phyloP scores from a whole-genome alignment of 1,140 invertebrate species.

The Drosophila ogumai region DNA sequence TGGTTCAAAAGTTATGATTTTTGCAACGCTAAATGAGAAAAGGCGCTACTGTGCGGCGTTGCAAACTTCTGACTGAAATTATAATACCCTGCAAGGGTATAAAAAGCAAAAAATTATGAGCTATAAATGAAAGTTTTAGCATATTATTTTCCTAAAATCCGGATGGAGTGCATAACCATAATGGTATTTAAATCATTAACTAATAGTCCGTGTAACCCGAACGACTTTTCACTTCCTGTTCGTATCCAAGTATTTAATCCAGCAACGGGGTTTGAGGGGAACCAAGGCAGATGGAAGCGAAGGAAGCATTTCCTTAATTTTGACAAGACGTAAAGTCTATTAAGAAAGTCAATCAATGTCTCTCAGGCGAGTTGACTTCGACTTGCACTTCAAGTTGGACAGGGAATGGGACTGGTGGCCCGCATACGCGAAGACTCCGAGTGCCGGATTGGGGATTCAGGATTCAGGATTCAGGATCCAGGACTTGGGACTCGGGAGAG shows the following conservation, averaged over 20 bases:
- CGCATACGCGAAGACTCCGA: constrained; percentile 25
- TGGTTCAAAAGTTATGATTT: too few species aligned
- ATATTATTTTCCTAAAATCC: not conserved
- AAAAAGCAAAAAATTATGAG: too few species aligned
- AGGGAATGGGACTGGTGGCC: constrained; percentile 23
- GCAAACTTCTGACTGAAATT: too few species aligned
- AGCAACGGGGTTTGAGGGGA: not conserved
- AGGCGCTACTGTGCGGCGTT: too few species aligned
- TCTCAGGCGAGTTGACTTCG: constrained; percentile 75
- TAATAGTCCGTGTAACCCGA: not conserved
- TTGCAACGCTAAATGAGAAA: too few species aligned
- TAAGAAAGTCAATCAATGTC: constrained; percentile 85
- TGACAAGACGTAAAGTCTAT: constrained; percentile 84
- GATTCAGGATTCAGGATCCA: constrained; percentile 1
- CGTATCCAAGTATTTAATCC: constrained; percentile 11
- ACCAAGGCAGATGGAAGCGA: not conserved
- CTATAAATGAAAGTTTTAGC: not conserved
- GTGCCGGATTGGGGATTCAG: constrained; percentile 22
- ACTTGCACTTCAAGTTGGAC: constrained; percentile 53
- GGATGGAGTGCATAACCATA: not conserved
- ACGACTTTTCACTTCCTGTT: not conserved
- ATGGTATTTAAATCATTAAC: not conserved
- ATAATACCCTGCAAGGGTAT: too few species aligned
- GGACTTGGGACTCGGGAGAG: constrained; percentile 9
- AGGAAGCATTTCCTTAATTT: constrained; percentile 74